Evolutionary conservation across 2,888 invertebrate genomes (phyloP), one percentile per base, ranked within the genome.

Genomic region (Baronia brevicornis): DNA sequence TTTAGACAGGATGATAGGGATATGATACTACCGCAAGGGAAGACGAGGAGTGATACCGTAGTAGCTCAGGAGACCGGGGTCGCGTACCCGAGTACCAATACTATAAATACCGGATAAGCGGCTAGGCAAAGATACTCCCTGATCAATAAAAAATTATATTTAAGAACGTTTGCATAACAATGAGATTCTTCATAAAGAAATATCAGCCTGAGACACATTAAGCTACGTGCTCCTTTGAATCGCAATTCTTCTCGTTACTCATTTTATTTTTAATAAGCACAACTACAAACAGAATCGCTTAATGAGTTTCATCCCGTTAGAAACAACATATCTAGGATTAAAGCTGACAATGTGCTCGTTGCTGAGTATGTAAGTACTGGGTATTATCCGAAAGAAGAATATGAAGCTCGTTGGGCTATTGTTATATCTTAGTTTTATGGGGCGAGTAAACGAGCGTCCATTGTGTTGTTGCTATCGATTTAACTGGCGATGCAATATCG

Each of bases 371-470:
- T 29, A 35, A 30, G 36, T 22, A 12, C 26, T 27, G 22, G 46
- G 47, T 53, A 49, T 50, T 47, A 52, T 47, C 36, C 39, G 44
- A 51, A 56, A 53, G 48, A 50, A 53, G 46, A 46, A 50, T 57
- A 54, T 53, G 53, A 56, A 53, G 45, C 43, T 41, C 42, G 43
- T 46, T 36, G 39, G 55, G 55, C 61, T 61, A 66, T 67, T 70
- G 67, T 71, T 64, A 58, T 64, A 63, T 63, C 58, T 65, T 56
- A 67, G 63, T 75, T 74, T 72, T 73, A 74, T 68, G 61, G 60
- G 41, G 49, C 53, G 55, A 48, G 64, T 60, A 69, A 75, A 73
- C 71, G 67, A 74, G 65, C 54, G 48, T 39, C 58, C 55, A 73
- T 77, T 79, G 73, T 75, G 57, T 49, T 51, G 48, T 38, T 48